These are phyloP conservation scores for Telmatherina bonti DNA, from an alignment of 2,797 vertebrate species.

Conservation along the genomic window DNA sequence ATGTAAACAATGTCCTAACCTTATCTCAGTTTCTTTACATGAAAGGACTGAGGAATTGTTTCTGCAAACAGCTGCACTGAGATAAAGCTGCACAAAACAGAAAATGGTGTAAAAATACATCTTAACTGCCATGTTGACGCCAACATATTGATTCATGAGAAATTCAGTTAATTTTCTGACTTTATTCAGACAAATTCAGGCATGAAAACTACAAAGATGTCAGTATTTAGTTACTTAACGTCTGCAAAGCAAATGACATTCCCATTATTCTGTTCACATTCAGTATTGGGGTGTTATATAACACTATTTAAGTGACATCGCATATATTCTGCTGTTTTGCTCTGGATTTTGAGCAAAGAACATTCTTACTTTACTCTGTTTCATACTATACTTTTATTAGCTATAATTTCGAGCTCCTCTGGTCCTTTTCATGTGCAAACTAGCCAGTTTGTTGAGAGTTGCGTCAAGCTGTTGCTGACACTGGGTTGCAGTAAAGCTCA, in stretches of 20 bases:
- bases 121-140: background rate
- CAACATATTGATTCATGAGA: background rate
- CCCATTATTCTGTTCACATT: background rate
- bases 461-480: background rate
- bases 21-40: slow-evolving; percentile 17
- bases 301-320: background rate
- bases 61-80: slow-evolving; percentile 8
- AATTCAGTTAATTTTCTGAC: background rate
- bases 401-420: background rate
- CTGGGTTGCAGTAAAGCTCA: background rate
- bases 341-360: background rate
- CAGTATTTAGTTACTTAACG: background rate
- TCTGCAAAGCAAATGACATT: background rate
- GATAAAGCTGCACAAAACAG: background rate
- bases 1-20: slow-evolving; percentile 30
- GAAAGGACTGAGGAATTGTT: slow-evolving; percentile 7
- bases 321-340: background rate
- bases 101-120: slow-evolving; percentile 6
- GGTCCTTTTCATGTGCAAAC: background rate
- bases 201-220: background rate
- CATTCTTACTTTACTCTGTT: background rate
- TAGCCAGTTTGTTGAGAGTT: background rate
- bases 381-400: background rate
- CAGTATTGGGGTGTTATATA: background rate
- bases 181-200: background rate